Conservation (phyloP, 2,888 invertebrate species). For the Piscicola geometra region DNA sequence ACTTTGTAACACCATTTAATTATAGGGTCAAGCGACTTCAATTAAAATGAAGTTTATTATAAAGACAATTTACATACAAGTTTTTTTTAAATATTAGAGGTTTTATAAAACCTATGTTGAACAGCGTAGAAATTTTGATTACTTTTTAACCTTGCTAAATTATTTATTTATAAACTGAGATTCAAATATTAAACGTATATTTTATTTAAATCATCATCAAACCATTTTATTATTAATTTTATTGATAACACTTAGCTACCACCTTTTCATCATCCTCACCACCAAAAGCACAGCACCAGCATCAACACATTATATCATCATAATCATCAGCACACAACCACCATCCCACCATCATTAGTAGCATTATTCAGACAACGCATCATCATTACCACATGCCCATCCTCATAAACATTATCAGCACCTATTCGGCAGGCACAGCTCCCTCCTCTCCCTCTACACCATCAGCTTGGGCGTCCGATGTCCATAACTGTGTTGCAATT, state of each 20-base stretch:
- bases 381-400: neutral
- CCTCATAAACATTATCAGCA: neutral
- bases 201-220: neutral
- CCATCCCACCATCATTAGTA: neutral
- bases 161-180: neutral
- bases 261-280: neutral
- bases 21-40: too few species aligned
- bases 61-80: too few species aligned
- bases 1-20: too few species aligned
- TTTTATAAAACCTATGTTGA: neutral
- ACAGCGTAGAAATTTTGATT: too few species aligned
- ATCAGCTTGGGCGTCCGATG: constrained; percentile 34
- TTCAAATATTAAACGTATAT: neutral
- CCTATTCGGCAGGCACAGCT: constrained; percentile 25
- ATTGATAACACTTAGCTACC: neutral
- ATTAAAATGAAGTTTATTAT: too few species aligned
- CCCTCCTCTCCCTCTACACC: constrained; percentile 33
- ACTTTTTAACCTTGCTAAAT: too few species aligned
- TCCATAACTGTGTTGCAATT: constrained; percentile 32
- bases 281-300: neutral
- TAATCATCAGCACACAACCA: neutral
- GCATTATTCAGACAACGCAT: neutral
- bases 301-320: constrained; percentile 12
- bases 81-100: neutral
- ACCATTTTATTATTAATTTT: too few species aligned